Percentiles rank a stretch among this genome's conserved stretches.
phyloP scores from a whole-genome alignment of 2,888 invertebrate species.

The Nomada lathburiana region DNA sequence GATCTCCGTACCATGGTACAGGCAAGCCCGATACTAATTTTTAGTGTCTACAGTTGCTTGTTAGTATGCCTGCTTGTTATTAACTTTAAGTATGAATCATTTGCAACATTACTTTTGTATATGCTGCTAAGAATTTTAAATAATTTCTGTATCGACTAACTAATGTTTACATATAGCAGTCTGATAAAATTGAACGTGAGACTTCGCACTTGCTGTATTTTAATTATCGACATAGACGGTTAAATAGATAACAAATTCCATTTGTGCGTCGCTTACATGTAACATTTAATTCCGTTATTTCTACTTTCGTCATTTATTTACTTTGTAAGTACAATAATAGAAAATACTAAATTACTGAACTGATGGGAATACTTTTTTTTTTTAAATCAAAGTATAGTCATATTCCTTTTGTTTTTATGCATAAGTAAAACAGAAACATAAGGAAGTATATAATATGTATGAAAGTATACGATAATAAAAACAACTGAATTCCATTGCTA shows the following conservation, averaged over 20 bases:
- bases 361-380: conserved; percentile 60
- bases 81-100: conserved; percentile 40
- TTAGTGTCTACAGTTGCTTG: conserved; percentile 54
- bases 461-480: neutral
- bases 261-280: conserved; percentile 18
- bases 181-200: neutral
- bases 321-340: neutral
- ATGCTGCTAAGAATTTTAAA: conserved; percentile 7
- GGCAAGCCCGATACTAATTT: conserved; percentile 73
- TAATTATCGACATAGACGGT: neutral
- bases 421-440: conserved; percentile 16
- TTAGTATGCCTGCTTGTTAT: conserved; percentile 61
- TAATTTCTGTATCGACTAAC: conserved; percentile 2
- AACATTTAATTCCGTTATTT: neutral
- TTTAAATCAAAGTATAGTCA: conserved; percentile 12
- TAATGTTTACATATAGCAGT: conserved; percentile 7
- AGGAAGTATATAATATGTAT: conserved; percentile 4
- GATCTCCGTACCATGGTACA: conserved; percentile 79
- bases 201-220: neutral
- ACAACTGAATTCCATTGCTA: neutral
- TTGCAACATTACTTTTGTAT: conserved; percentile 38
- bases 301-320: neutral
- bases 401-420: neutral
- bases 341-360: conserved; percentile 70
- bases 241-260: neutral